phyloP scores from a whole-genome alignment of 35 echinoderm and acorn worm species.

The Lytechinus variegatus region DNA sequence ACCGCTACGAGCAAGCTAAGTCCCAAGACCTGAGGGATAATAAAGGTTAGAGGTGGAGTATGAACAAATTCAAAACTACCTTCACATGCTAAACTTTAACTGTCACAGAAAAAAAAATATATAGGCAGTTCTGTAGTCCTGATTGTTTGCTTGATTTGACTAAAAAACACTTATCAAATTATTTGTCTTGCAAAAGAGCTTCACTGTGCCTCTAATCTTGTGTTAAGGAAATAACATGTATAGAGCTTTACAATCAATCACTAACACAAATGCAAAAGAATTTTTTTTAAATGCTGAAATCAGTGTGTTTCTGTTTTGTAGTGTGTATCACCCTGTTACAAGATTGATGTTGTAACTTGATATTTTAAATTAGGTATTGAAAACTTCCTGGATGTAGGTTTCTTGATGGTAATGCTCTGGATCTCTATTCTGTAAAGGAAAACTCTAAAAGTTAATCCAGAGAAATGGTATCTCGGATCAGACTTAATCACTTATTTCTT shows the following conservation, averaged over 20 bases:
- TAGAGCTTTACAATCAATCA: not conserved
- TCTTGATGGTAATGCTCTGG: not conserved
- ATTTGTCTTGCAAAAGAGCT: not conserved
- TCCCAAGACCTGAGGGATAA: not conserved
- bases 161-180: not conserved
- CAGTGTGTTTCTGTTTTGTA: not conserved
- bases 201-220: not conserved
- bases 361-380: not conserved
- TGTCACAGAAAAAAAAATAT: not conserved
- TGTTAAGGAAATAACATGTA: not conserved
- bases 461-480: not conserved
- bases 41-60: slow-evolving; percentile 58
- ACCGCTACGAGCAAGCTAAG: slow-evolving; percentile 50
- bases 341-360: not conserved
- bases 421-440: not conserved
- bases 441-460: not conserved
- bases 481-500: not conserved
- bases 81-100: not conserved
- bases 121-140: not conserved
- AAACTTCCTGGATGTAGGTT: not conserved
- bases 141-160: not conserved
- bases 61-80: slow-evolving; percentile 3
- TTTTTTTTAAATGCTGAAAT: not conserved
- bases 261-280: not conserved
- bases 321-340: not conserved